Conservation (phyloP, 2,113 vertebrate species). For the Cebus imitator region DNA sequence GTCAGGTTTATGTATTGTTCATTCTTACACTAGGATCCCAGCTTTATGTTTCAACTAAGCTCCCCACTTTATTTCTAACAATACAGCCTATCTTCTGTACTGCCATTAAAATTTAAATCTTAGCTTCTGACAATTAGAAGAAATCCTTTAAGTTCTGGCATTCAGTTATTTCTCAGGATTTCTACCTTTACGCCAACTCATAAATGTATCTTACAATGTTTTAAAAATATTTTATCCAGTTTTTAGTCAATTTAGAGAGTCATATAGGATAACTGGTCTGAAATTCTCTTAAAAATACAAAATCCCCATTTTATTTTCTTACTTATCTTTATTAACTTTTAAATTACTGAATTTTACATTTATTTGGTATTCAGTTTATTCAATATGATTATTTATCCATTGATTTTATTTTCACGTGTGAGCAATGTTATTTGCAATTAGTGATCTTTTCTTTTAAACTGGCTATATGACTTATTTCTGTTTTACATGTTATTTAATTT, state of each 20-base stretch:
- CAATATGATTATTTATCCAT: not conserved
- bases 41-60: not conserved
- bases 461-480: too few species aligned
- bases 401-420: not conserved
- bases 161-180: not conserved
- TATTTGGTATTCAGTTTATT: not conserved
- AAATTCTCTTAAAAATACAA: slow-evolving; percentile 11
- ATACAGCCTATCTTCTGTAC: not conserved
- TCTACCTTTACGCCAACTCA: not conserved
- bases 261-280: not conserved
- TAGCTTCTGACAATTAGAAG: not conserved
- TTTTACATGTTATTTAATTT: too few species aligned
- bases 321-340: not conserved
- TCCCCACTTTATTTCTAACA: not conserved
- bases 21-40: not conserved
- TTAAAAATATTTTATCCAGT: not conserved
- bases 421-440: too few species aligned
- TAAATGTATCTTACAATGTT: not conserved
- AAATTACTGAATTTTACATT: not conserved
- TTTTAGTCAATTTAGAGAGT: not conserved
- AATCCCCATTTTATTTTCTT: not conserved
- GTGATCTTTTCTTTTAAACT: too few species aligned
- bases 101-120: not conserved
- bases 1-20: not conserved
- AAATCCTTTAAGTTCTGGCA: not conserved